Base-by-base conservation (phyloP, 2,113 vertebrate species). In the Callocephalon fimbriatum region DNA sequence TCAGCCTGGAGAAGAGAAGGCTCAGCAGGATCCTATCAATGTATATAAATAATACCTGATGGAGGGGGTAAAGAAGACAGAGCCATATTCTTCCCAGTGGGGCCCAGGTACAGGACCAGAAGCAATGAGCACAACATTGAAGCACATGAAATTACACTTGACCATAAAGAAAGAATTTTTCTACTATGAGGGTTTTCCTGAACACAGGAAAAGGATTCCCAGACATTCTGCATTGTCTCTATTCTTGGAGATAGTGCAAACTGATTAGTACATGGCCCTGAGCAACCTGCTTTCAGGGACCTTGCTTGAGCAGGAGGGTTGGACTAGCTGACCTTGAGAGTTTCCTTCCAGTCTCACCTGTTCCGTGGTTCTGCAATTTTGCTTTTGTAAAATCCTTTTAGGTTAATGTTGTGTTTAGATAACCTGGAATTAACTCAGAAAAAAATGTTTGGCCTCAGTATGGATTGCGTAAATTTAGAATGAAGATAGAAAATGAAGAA, bases 261-360 rank as follows among this genome's bases (percentile, higher is more conserved):
- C 13, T 0, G 5, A 1, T 37, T 17, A 15, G 50, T 17, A 47
- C 4, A 44, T 0, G 5, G 7, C 17, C 19, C 31, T 59, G 22
- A 12, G 11, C 15, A 89, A 48, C 13, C 6, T 62, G 20, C n/a
- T 79, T 2, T 48, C 26, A 12, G 17, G 7, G n/a, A 45, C 19
- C 3, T 63, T 53, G 3, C 15, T 85, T 65, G 42, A 56, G 22
- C 8, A 74, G 16, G 4, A 50, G 7, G 0, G 0, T 53, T 88
- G 12, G 27, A 48, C 15, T 58, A 51, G 21, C 29, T 71, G 42
- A 50, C 6, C 37, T 38, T 77, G 32, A n/a, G 48, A 42, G 6
- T 62, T 78, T 71, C 7, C 10, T 67, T 88, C 9, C 40, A 77
- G 10, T 6, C 10, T 38, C 4, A 27, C 38, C 10, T 15, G 19